phyloP scores from a whole-genome alignment of 2,113 vertebrate genomes.

The Alaudala cheleensis region DNA sequence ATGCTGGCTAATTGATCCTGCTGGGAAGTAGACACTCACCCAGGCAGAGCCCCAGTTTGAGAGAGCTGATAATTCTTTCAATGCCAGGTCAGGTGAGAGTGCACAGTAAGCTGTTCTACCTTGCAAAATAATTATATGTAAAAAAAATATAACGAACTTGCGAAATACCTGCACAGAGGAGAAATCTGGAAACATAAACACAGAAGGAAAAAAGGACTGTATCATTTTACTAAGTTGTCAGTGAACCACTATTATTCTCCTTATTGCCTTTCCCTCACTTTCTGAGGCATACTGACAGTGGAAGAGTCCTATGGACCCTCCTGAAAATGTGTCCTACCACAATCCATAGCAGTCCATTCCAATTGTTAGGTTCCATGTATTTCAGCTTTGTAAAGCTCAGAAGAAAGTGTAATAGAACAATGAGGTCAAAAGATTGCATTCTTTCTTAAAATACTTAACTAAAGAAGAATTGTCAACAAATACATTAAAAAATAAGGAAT shows the following conservation, averaged over 20 bases:
- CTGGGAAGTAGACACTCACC: background rate
- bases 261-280: background rate
- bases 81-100: rapidly evolving
- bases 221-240: background rate
- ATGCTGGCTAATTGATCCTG: background rate
- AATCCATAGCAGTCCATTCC: background rate
- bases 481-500: background rate
- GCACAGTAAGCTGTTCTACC: background rate
- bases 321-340: background rate
- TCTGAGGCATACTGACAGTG: background rate
- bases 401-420: background rate
- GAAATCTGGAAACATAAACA: background rate
- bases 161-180: background rate
- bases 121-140: background rate
- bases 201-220: background rate
- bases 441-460: background rate
- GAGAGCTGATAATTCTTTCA: background rate
- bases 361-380: background rate
- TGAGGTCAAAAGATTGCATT: background rate
- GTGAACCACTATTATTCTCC: background rate
- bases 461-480: background rate
- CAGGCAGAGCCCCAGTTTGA: background rate
- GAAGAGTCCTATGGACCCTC: background rate
- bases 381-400: background rate
- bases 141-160: background rate